phyloP scores from a whole-genome alignment of 2,113 vertebrate species.

The Mesitornis unicolor region DNA sequence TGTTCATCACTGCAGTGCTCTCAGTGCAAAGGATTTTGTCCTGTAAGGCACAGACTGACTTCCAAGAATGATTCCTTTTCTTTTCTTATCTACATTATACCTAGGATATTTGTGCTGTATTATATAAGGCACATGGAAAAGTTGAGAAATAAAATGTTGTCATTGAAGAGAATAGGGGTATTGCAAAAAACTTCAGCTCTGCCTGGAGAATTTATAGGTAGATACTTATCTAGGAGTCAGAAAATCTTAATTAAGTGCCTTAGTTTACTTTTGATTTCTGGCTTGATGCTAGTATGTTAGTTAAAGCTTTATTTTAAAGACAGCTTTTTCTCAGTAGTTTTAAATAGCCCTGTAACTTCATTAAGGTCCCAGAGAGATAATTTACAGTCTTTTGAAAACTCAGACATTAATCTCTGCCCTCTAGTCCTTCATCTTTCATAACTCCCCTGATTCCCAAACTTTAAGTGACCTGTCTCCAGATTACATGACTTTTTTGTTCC shows the following conservation, averaged over 20 bases:
- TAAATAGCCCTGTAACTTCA: background rate
- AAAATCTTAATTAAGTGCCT: background rate
- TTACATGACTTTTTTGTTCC: background rate
- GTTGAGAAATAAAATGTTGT: background rate
- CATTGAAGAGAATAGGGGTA: background rate
- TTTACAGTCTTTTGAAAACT: background rate
- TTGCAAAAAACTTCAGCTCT: background rate
- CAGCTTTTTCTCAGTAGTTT: background rate
- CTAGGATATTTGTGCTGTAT: background rate
- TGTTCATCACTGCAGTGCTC: background rate
- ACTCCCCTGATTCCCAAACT: background rate
- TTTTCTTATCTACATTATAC: background rate
- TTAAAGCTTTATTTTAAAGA: background rate
- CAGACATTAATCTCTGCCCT: background rate
- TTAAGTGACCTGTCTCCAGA: background rate
- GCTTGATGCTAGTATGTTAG: background rate
- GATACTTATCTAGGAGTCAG: background rate
- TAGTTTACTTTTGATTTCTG: background rate
- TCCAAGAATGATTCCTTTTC: background rate
- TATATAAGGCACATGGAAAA: background rate
- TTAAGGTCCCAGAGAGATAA: background rate
- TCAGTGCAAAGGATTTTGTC: background rate
- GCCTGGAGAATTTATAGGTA: background rate
- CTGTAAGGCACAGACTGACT: background rate
- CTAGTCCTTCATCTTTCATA: background rate